phyloP scores from a whole-genome alignment of 2,797 vertebrate genomes.

The Denticeps clupeoides region DNA sequence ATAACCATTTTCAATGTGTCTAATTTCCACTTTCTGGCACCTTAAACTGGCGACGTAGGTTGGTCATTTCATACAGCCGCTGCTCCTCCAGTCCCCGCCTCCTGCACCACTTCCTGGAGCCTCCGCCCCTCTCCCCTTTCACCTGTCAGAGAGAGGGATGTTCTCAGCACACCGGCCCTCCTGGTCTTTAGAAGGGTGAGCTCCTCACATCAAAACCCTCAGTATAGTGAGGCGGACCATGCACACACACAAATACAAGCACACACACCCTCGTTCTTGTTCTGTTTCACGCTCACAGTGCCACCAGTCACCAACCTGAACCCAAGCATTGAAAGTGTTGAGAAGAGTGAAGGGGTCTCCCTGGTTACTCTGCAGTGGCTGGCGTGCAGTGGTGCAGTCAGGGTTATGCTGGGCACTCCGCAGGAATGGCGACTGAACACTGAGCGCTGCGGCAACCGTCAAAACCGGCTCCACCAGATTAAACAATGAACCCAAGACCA shows the following conservation, averaged over 20 bases:
- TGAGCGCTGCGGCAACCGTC: constrained; percentile 73
- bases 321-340: constrained; percentile 81
- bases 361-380: constrained; percentile 72
- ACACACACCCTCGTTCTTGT: too few species aligned
- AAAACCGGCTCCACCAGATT: constrained; percentile 71
- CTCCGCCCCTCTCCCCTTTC: constrained; percentile 61
- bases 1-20: too few species aligned
- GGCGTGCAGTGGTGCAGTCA: constrained; percentile 58
- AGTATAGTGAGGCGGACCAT: too few species aligned
- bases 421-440: constrained; percentile 78
- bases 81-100: constrained; percentile 81
- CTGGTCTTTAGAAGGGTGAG: too few species aligned
- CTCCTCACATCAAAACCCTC: too few species aligned
- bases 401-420: constrained; percentile 64
- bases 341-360: constrained; percentile 86
- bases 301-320: constrained; percentile 63
- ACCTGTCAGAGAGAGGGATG: constrained; percentile 50
- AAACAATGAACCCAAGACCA: constrained; percentile 75
- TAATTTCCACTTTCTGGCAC: too few species aligned
- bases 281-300: too few species aligned
- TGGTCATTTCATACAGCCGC: constrained; percentile 81
- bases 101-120: constrained; percentile 79
- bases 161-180: too few species aligned
- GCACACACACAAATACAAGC: too few species aligned
- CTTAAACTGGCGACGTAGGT: constrained; percentile 86